Evolutionary conservation across 2,888 invertebrate genomes (phyloP).

Genomic region (Azorinus chamasolen): DNA sequence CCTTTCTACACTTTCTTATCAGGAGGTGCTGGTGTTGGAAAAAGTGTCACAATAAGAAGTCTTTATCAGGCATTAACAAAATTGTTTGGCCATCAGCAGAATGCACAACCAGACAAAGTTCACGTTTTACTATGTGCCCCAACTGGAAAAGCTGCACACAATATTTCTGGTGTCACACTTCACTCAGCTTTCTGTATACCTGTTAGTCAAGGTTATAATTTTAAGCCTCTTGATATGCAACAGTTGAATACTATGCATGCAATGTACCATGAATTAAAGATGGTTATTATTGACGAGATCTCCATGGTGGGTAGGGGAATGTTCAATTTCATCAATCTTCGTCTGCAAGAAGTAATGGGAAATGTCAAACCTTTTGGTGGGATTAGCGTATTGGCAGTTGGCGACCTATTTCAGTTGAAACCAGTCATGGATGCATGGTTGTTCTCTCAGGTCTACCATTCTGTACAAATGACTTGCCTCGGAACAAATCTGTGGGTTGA

Average conservation of each 20-base stretch:
- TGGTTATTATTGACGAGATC: background rate
- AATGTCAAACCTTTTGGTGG: constrained; percentile 8
- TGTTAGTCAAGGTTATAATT: constrained; percentile 22
- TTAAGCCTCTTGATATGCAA: constrained; percentile 38
- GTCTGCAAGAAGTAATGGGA: constrained; percentile 55
- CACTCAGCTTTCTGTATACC: constrained; percentile 31
- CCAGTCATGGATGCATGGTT: constrained; percentile 6
- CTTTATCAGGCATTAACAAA: constrained; percentile 3
- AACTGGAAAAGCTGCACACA: constrained; percentile 30
- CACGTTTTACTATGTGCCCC: constrained; percentile 29
- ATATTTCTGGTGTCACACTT: constrained; percentile 18
- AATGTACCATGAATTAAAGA: constrained; percentile 24
- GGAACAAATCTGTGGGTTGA: background rate
- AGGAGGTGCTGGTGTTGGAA: constrained; percentile 12
- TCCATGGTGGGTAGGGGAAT: constrained; percentile 1
- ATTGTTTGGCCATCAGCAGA: background rate
- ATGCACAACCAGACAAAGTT: constrained; percentile 1
- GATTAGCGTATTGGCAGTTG: background rate
- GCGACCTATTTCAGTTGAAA: constrained; percentile 2
- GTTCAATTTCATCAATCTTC: constrained; percentile 45
- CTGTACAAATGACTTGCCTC: background rate
- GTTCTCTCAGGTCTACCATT: background rate
- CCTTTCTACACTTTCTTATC: constrained; percentile 10
- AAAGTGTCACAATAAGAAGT: constrained; percentile 5
- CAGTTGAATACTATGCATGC: constrained; percentile 27